Base-by-base conservation (phyloP, 1,140 invertebrate species). In the Euura saliciscinereae region DNA sequence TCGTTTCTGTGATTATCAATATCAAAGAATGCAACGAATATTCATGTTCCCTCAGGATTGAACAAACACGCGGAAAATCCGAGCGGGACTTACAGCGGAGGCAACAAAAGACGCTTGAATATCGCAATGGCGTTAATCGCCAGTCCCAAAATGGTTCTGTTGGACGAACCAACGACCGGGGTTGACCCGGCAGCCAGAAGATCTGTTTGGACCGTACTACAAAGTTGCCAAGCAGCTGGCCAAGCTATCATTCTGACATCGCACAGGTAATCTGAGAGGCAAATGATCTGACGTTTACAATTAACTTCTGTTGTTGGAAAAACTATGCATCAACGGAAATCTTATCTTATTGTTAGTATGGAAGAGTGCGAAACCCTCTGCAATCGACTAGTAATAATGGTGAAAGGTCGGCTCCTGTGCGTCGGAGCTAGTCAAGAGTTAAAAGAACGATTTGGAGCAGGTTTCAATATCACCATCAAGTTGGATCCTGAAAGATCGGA, bases 91-190 rank as follows among this genome's bases (percentile, higher is more conserved):
- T 94, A 93, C 80, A 97, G 96, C 82, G 96, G 96, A 8, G 98
- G 98, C 1, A 99, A 98, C 77, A 98, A 98, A 83, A 90, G 98
- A 64, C 98, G 99, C 85, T 86, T 99, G 43, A 98, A 95, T 76
- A 96, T 97, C 64, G 97, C 97, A 0, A 92, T 99, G 66, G 94
- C 98, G 7, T 85, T 99, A 44, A 91, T 96, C 44, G 95, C 93
- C 44, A 91, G 92, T 84, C 94, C 94, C 44, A 89, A 90, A 51
- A 88, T 96, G 45, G 88, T 94, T 78, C 90, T 96, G 74, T 84
- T 97, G 82, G 95, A 94, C 81, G 93, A 94, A 82, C 92, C 92
- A 45, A 93, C 91, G 1, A 91, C 92, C 44, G 92, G 95, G 66
- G 95, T 96, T 89, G 95, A 97, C 89, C 95, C 95, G 2, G 94